These are phyloP conservation scores for Protophormia terraenovae DNA, from an alignment of 2,888 invertebrate species.

Conservation along the genomic window DNA sequence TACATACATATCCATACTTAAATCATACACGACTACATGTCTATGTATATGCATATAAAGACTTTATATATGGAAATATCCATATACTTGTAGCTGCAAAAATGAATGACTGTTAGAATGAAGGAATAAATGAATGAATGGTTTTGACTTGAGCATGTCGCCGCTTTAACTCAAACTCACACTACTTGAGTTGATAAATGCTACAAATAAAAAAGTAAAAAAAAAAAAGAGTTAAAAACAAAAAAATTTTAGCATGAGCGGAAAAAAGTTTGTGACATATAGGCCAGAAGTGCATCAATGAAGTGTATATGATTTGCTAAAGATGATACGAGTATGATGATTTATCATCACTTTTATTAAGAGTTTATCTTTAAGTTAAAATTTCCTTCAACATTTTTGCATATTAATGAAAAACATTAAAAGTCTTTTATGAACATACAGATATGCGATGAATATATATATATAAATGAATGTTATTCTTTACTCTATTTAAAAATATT, in stretches of 20 bases:
- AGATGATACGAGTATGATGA: slow-evolving; percentile 57
- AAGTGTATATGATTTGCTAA: slow-evolving; percentile 67
- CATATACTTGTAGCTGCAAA: neutral
- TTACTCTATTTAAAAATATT: neutral
- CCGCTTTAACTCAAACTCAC: slow-evolving; percentile 54
- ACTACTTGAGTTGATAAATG: slow-evolving; percentile 48
- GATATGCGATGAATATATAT: slow-evolving; percentile 1
- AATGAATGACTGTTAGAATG: slow-evolving; percentile 38
- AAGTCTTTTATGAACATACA: slow-evolving; percentile 23
- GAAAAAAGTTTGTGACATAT: slow-evolving; percentile 63
- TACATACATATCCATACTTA: neutral
- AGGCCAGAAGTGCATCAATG: slow-evolving; percentile 70
- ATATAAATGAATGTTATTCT: neutral
- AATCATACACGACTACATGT: neutral
- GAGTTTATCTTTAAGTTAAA: slow-evolving; percentile 42
- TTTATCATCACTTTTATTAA: slow-evolving; percentile 63
- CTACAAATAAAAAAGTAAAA: neutral
- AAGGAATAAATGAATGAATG: slow-evolving; percentile 50
- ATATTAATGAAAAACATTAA: slow-evolving; percentile 14
- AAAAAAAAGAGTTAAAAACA: slow-evolving; percentile 4
- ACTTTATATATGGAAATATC: neutral
- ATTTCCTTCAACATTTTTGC: slow-evolving; percentile 15
- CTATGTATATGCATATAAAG: neutral
- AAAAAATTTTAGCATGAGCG: neutral
- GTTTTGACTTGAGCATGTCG: slow-evolving; percentile 64